phyloP scores from a whole-genome alignment of 2,888 invertebrate species.

The Charanyca ferruginea region DNA sequence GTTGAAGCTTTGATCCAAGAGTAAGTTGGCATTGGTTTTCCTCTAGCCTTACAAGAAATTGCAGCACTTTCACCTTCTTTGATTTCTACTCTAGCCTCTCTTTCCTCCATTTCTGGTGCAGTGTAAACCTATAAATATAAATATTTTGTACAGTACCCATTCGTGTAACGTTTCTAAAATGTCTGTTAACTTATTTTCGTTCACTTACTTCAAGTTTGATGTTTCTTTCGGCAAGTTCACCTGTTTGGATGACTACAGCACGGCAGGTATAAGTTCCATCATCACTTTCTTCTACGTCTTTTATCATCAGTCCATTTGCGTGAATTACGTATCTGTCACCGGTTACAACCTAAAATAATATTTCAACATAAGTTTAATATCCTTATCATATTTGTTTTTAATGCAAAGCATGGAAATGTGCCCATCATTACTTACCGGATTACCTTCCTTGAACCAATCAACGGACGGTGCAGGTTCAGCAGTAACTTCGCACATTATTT shows the following conservation, averaged over 20 bases:
- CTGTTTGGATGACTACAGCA: slow-evolving; percentile 96
- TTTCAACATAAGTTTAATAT: not conserved
- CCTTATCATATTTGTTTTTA: not conserved
- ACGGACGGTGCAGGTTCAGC: slow-evolving; percentile 96
- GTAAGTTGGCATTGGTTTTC: slow-evolving; percentile 96
- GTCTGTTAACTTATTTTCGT: not conserved
- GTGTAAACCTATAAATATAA: slow-evolving; percentile 92
- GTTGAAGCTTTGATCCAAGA: slow-evolving; percentile 95
- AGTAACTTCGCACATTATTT: slow-evolving; percentile 95
- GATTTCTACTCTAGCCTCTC: slow-evolving; percentile 92
- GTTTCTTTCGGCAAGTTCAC: slow-evolving; percentile 94
- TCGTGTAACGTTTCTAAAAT: not conserved
- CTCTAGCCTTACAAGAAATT: slow-evolving; percentile 94
- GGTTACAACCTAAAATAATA: slow-evolving; percentile 90
- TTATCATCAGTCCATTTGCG: slow-evolving; percentile 94
- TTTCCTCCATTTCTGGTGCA: slow-evolving; percentile 93
- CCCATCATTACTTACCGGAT: slow-evolving; percentile 85
- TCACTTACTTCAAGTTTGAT: slow-evolving; percentile 94
- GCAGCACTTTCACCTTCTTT: slow-evolving; percentile 95
- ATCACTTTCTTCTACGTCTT: slow-evolving; percentile 95
- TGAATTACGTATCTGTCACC: slow-evolving; percentile 94
- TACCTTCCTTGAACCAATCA: slow-evolving; percentile 96
- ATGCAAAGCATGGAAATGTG: not conserved
- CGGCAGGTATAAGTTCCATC: slow-evolving; percentile 97
- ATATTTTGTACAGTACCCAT: not conserved